phyloP scores from a whole-genome alignment of 2,113 vertebrate genomes.

The Orycteropus afer region DNA sequence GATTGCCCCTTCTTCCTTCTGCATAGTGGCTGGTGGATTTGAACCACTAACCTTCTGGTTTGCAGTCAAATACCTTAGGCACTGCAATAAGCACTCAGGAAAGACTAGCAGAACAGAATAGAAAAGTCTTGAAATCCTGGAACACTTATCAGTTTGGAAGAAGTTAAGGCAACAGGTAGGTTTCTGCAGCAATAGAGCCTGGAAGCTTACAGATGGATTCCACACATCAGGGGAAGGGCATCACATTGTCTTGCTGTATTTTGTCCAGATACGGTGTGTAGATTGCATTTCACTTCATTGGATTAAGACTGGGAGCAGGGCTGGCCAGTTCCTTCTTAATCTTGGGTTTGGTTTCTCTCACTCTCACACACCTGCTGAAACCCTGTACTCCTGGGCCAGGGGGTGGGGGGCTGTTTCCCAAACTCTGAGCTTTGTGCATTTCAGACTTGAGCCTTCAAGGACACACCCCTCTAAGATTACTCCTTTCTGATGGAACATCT shows the following conservation, averaged over 20 bases:
- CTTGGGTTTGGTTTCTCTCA: neutral
- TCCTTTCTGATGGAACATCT: accelerated
- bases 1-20: too few species aligned
- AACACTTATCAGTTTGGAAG: neutral
- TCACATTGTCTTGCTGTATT: neutral
- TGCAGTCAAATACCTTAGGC: too few species aligned
- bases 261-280: neutral
- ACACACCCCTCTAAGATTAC: neutral
- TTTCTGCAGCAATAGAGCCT: neutral
- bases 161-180: neutral
- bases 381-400: neutral
- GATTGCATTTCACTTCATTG: neutral
- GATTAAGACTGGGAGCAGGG: neutral
- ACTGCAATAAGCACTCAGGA: neutral
- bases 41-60: too few species aligned
- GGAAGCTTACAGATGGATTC: neutral
- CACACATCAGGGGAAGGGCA: neutral
- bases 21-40: too few species aligned
- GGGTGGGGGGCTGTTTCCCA: neutral
- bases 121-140: neutral
- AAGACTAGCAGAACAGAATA: neutral
- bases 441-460: neutral
- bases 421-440: neutral
- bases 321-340: neutral
- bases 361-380: neutral